These are phyloP conservation scores for Montipora capitata DNA, from an alignment of 92 coral and sea anemone genomes.

Conservation along the genomic window DNA sequence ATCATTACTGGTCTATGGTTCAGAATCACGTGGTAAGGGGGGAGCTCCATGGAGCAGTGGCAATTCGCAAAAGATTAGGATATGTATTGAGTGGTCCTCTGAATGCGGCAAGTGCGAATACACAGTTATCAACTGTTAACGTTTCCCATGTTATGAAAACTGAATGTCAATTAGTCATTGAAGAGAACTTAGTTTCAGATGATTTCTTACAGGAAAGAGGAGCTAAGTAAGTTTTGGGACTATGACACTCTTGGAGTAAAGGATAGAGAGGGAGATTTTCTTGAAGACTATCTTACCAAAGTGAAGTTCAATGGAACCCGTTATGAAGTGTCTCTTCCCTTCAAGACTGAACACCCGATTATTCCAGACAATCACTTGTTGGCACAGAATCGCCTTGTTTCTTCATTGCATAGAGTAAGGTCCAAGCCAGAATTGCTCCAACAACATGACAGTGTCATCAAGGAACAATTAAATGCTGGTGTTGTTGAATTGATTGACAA, in stretches of 20 bases:
- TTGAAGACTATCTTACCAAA: slow-evolving; percentile 35
- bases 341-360: not conserved
- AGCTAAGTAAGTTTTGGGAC: slow-evolving; percentile 18
- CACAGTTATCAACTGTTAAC: not conserved
- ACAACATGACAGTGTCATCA: not conserved
- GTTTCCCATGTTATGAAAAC: slow-evolving; percentile 23
- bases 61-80: slow-evolving; percentile 54
- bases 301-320: slow-evolving; percentile 16
- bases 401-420: not conserved
- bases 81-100: slow-evolving; percentile 77
- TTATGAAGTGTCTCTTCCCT: slow-evolving; percentile 38
- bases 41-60: slow-evolving; percentile 53
- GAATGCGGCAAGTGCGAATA: not conserved
- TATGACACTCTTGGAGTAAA: slow-evolving; percentile 54
- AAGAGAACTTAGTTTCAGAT: slow-evolving; percentile 12
- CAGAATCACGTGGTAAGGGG: slow-evolving; percentile 47
- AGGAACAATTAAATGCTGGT: slow-evolving; percentile 56
- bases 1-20: slow-evolving; percentile 45
- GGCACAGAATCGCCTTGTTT: slow-evolving; percentile 26
- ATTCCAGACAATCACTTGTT: slow-evolving; percentile 62
- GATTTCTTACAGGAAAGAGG: slow-evolving; percentile 1
- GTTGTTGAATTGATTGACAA: slow-evolving; percentile 39
- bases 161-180: not conserved
- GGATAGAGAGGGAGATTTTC: slow-evolving; percentile 15
- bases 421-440: not conserved